Base-by-base conservation (phyloP, 2,888 invertebrate genomes). In the Apantesis nais region DNA sequence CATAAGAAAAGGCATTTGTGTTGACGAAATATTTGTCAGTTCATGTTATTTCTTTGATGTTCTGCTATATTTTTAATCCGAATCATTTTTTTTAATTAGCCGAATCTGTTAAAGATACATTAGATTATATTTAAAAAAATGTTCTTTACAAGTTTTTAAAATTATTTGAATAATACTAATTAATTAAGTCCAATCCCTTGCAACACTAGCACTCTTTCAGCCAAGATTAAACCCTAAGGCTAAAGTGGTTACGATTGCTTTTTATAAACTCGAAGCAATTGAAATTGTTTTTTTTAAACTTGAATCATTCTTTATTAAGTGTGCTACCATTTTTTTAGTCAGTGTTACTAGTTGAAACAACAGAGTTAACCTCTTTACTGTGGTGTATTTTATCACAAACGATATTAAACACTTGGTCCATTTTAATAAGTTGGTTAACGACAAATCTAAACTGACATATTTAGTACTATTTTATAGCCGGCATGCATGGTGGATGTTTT, bases 341-440 rank as follows among this genome's bases (percentile, higher is more conserved):
- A 14, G 58, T 58, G 14, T 58, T 58, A 7, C 58, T 58, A 58
- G 29, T 58, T 58, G 29, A 8, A 14, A 29, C 7, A 19, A 58
- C 29, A 29, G n/a, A 67, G 22, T 67, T 41, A 60, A 67, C 41
- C 39, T 31, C 22, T 39, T 60, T 44, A 66, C 48, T 66, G 29
- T 12, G 34, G 2, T 34, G 25, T n/a, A 66, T 39, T 66, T 66
- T 44, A 68, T 68, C 22, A 52, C 29, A 39, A 52, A 29, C 61
- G n/a, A 71, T 73, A 78, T 71, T 66, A 78, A 75, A 74, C 29
- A 65, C 64, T 70, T 63, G 72, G 76, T 76, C 72, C 65, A 61
- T 74, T 74, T 78, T 79, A 74, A 79, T 77, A 74, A 78, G 67
- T 73, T 71, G 72, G 72, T 75, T 75, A 72, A 71, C 61, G 75